Evolutionary conservation across 2,888 invertebrate species (phyloP), one percentile per base, ranked within the genome.

Genomic region (Athripsodes cinereus): DNA sequence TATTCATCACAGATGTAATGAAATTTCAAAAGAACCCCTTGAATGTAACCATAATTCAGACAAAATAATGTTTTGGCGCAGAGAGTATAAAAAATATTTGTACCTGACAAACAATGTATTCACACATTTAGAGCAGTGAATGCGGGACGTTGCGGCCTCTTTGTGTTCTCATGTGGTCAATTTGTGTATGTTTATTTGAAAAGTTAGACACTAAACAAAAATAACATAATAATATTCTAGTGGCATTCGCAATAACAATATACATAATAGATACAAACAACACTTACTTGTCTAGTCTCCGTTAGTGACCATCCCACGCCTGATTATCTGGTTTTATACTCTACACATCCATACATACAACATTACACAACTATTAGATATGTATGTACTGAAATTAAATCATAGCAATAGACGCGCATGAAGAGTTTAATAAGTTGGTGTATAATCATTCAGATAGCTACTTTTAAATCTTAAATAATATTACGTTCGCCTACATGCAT

Each of bases 181-280:
- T 31, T 22, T 49, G 60, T 48, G 58, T 58, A 58, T 62, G 62
- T 62, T 62, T 62, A 62, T 62, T 62, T 53, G 57, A 61, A 61
- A 61, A 48, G 55, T 57, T 57, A 22, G 60, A 54, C 54, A 60
- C 51, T 58, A 61, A 61, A 54, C 60, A 55, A 52, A 61, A 62
- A 62, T 62, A 62, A 47, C 56, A 51, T 35, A 26, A 51, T 35
- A 26, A 26, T 26, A 26, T 26, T 26, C 26, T 26, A 26, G 26
- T 26, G 3, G 10, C 10, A 26, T 26, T n/a, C n/a, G n/a, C n/a
- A n/a, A n/a, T n/a, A n/a, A n/a, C n/a, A n/a, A n/a, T n/a, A n/a
- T n/a, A n/a, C n/a, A n/a, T n/a, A n/a, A n/a, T n/a, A n/a, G n/a
- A n/a, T n/a, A n/a, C n/a, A n/a, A n/a, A n/a, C n/a, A n/a, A n/a